Conservation (phyloP, 2,797 vertebrate genomes). For the Rhynchotus rufescens region DNA sequence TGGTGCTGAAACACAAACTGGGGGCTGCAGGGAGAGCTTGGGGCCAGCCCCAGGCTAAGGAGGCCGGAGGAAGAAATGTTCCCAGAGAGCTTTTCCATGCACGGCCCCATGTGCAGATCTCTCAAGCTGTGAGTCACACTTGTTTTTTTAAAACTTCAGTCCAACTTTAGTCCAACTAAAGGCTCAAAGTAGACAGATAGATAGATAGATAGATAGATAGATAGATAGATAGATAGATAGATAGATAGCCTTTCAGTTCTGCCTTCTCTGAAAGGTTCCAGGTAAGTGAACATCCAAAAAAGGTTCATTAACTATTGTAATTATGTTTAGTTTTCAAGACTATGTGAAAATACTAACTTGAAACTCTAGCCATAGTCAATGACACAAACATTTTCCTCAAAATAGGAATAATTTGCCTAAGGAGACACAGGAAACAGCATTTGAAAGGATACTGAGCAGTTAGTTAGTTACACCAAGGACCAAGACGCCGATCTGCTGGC, state of each 20-base stretch:
- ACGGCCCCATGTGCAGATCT: background rate
- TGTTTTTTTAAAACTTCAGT: background rate
- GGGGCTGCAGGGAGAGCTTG: background rate
- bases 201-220: too few species aligned
- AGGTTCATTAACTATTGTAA: background rate
- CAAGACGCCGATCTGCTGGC: background rate
- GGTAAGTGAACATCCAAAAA: background rate
- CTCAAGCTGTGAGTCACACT: background rate
- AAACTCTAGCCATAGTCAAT: background rate
- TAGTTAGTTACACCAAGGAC: background rate
- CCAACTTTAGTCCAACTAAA: background rate
- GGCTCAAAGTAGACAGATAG: background rate
- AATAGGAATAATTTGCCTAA: background rate
- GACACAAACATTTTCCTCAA: background rate
- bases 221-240: too few species aligned
- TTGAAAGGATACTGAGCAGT: background rate
- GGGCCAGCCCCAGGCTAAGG: background rate
- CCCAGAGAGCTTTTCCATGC: background rate
- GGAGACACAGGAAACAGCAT: background rate
- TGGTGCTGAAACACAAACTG: background rate
- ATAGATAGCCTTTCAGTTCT: background rate
- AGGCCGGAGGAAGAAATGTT: background rate
- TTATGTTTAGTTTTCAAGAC: background rate
- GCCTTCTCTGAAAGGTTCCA: background rate
- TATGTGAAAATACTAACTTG: background rate